These are phyloP conservation scores for Amorpha juglandis DNA, from an alignment of 2,888 invertebrate species.

Conservation along the genomic window DNA sequence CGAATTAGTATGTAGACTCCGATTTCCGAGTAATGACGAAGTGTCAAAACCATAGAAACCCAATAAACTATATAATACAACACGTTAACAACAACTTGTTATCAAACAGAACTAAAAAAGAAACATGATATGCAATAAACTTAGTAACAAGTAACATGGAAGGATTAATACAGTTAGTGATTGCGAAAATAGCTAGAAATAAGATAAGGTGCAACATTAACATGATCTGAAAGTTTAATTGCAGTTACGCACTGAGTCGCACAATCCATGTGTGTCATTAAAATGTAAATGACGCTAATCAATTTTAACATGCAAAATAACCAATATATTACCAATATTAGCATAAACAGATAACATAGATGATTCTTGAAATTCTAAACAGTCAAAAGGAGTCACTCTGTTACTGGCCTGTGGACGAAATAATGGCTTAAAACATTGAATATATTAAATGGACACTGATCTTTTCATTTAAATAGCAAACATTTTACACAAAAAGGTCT, in stretches of 20 bases:
- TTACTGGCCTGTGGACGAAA: neutral
- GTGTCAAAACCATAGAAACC: conserved; percentile 11
- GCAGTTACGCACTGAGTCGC: neutral
- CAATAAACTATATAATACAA: conserved; percentile 12
- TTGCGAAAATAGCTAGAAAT: neutral
- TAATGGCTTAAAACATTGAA: neutral
- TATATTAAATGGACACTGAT: conserved; percentile 14
- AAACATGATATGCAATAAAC: neutral
- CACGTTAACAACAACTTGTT: conserved; percentile 1
- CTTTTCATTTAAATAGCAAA: neutral
- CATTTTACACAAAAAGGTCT: neutral
- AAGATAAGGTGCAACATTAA: neutral
- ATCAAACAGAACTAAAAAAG: conserved; percentile 9
- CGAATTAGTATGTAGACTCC: conserved; percentile 31
- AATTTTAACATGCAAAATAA: conserved; percentile 10
- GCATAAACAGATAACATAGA: conserved; percentile 9
- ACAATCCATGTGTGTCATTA: neutral
- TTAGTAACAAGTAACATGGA: too few species aligned
- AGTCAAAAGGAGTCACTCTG: conserved; percentile 3
- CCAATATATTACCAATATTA: conserved; percentile 15
- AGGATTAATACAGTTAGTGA: too few species aligned
- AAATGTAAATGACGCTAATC: conserved; percentile 4
- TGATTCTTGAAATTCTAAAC: neutral
- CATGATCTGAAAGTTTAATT: too few species aligned
- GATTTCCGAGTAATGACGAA: conserved; percentile 7